Conservation (phyloP, 2,797 vertebrate species). For the Staurois parvus region DNA sequence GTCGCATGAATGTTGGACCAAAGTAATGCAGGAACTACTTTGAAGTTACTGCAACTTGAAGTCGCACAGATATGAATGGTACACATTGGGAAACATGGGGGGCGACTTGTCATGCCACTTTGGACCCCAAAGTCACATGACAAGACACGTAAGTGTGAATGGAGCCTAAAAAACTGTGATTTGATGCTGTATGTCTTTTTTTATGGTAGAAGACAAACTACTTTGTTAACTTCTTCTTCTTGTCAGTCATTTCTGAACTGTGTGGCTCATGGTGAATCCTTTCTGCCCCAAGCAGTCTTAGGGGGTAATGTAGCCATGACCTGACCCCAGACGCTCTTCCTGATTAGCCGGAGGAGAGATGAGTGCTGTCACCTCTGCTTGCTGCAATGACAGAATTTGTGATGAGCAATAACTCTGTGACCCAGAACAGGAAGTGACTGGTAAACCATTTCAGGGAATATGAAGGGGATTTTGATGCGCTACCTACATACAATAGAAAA, state of each 20-base stretch:
- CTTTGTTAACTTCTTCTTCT: neutral
- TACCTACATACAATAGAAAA: too few relatives aligned
- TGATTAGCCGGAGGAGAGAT: neutral
- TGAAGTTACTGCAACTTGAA: too few relatives aligned
- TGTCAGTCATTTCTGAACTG: neutral
- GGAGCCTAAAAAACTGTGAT: too few relatives aligned
- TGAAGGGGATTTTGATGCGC: too few relatives aligned
- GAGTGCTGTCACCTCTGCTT: constrained; percentile 5
- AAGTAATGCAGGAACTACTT: too few relatives aligned
- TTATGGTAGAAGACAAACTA: neutral
- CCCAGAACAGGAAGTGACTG: constrained; percentile 35
- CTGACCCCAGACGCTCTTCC: constrained; percentile 11
- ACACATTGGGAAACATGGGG: too few relatives aligned
- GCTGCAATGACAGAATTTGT: neutral
- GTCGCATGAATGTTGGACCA: too few relatives aligned
- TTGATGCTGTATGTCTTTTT: neutral
- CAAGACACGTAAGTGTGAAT: too few relatives aligned
- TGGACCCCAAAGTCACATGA: too few relatives aligned
- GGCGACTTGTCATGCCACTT: too few relatives aligned
- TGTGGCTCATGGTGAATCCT: neutral
- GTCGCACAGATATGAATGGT: too few relatives aligned
- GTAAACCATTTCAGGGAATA: neutral
- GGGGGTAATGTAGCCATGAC: neutral
- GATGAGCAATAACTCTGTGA: constrained; percentile 27
- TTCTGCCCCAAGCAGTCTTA: constrained; percentile 13